Evolutionary conservation across 2,888 invertebrate species (phyloP), one percentile per base, ranked within the genome.

Genomic region (Drosophila niveifrons): DNA sequence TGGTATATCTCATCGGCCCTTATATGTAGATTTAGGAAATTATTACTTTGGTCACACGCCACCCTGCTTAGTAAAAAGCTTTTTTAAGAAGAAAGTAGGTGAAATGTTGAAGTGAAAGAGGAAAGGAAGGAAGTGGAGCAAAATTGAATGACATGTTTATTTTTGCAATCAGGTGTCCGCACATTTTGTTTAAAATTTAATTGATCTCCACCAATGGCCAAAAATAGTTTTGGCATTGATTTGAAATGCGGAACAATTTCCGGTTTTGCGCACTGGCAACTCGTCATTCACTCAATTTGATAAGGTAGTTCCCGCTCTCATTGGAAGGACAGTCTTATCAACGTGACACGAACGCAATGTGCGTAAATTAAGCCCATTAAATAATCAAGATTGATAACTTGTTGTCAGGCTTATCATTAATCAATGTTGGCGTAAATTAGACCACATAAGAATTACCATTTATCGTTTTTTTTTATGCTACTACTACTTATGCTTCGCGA

Each of bases 251-350:
- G 23, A 36, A 43, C 29, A 39, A 46, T 41, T 75, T 74, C 71
- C 71, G 71, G 57, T 43, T 55, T 34, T 75, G 66, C 76, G 75
- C 74, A 62, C 15, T 72, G 2, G 34, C n/a, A 43, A 23, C 6
- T 23, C 6, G 23, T 23, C 8, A 31, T n/a, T 41, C 13, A 8
- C 23, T 52, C 70, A 56, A 7, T 55, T 59, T 34, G 56, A 75
- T 58, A 39, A 56, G 15, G 41, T 44, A 31, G 18, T 28, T 39
- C 23, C 31, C 15, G 41, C 53, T 64, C 75, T 61, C 57, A 43
- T 2, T 18, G 3, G 8, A n/a, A 61, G 56, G 70, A 3, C 56
- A 0, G 13, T 1, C 8, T 23, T n/a, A 2, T n/a, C 13, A 8
- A 1, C 23, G 66, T 72, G 72, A 4, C 66, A 72, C 47, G 52